Base-by-base conservation (phyloP, 2,888 invertebrate species). In the Incurvaria masculella region DNA sequence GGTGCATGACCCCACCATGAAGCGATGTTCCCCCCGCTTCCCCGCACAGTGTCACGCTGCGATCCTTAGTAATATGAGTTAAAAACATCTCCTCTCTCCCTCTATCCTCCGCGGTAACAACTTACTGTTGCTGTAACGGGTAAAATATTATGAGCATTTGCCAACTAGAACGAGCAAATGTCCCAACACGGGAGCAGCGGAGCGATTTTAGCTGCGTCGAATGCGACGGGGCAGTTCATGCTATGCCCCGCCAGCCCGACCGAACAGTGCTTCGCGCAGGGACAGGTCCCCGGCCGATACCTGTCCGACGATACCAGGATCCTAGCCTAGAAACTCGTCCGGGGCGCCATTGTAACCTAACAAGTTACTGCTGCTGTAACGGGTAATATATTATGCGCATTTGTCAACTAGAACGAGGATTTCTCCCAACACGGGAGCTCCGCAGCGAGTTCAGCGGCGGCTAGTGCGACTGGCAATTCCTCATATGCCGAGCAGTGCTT, bases 221-320 rank as follows among this genome's bases (percentile, higher is more conserved):
- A 1, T 94, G 94, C 59, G 87, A 91, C 57, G 70, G 81, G 49
- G n/a, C 79, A 82, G 46, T 87, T 87, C 49, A 78, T 82, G 44
- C 72, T 87, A 4, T 91, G 91, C 59, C 72, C 87, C 4, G 91
- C 91, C 59, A 61, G 66, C 49, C 64, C 79, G 2, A 53, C 82
- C 60, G 68, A 81, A 57, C 69, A 81, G 49, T 94, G 94, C 65
- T 84, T 87, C 54, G 86, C 92, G 0, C 76, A 79, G 16, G 94
- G 94, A 0, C n/a, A n/a, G n/a, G n/a, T n/a, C n/a, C 93, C 93
- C 0, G 92, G 92, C 0, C 79, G 73, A 1, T 84, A 93, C 59
- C 92, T 93, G 89, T 87, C 85, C 57, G 89, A 92, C 54, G 92
- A 92, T 63, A 89, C 91, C 0, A 79, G 76, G 61, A 89, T 94